Evolutionary conservation across 2,797 vertebrate genomes (phyloP).

Genomic region (Emydoidea blandingii): DNA sequence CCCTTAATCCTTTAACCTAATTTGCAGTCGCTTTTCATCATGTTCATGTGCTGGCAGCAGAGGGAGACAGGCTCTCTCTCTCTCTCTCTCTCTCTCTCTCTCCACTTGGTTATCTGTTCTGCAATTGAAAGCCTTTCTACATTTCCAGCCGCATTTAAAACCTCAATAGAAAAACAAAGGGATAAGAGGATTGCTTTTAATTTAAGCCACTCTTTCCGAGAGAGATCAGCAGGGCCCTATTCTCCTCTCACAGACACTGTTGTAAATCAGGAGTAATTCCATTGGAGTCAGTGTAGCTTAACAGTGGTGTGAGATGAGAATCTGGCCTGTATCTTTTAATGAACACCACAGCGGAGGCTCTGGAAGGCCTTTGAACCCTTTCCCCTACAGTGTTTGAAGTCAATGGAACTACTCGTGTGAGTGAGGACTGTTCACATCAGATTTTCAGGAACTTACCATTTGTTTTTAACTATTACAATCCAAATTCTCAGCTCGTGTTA

Average conservation of each 20-base stretch:
- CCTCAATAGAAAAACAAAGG: slow-evolving; percentile 40
- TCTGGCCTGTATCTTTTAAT: neutral
- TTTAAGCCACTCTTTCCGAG: slow-evolving; percentile 21
- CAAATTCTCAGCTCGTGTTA: rapidly evolving
- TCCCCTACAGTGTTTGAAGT: neutral
- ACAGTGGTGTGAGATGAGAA: neutral
- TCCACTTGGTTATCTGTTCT: neutral
- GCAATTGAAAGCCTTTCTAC: neutral
- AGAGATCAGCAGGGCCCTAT: slow-evolving; percentile 29
- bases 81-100: too few species aligned
- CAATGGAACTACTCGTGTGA: rapidly evolving
- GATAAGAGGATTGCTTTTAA: slow-evolving; percentile 29
- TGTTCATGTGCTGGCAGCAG: neutral
- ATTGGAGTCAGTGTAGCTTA: neutral
- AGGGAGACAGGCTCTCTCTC: neutral
- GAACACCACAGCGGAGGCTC: neutral
- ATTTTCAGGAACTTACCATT: rapidly evolving
- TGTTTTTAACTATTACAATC: rapidly evolving
- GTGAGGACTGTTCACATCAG: rapidly evolving
- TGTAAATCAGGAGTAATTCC: slow-evolving; percentile 7
- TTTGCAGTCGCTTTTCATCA: slow-evolving; percentile 23
- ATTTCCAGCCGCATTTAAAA: slow-evolving; percentile 22
- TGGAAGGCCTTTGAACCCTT: neutral
- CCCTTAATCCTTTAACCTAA: slow-evolving; percentile 31
- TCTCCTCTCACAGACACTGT: neutral